A percentile compares a stretch with the other conserved stretches of the same genome.
Conservation (phyloP, 2,797 vertebrate species). For the Lagorchestes hirsutus region DNA sequence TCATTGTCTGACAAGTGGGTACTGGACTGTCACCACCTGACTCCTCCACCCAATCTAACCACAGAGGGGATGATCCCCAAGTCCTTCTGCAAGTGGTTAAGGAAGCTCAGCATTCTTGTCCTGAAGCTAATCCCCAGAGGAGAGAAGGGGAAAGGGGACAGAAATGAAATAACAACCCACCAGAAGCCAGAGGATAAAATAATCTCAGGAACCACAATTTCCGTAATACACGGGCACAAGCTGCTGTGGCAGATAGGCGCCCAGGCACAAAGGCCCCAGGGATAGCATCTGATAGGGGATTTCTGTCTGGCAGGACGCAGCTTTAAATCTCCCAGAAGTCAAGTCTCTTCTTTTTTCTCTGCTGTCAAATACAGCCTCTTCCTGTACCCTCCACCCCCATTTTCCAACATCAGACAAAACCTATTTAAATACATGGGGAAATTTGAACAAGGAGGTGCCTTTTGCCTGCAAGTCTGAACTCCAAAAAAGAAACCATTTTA, state of each 20-base stretch:
- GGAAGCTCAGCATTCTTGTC: fast-evolving
- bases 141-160: background rate
- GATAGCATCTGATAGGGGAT: slow-evolving; percentile 59
- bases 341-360: slow-evolving; percentile 24
- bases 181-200: background rate
- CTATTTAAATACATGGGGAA: slow-evolving; percentile 9
- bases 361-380: slow-evolving; percentile 18
- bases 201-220: slow-evolving; percentile 19
- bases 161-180: slow-evolving; percentile 1
- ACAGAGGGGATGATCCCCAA: background rate
- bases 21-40: background rate
- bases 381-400: background rate
- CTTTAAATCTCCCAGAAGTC: slow-evolving; percentile 56
- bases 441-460: background rate
- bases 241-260: slow-evolving; percentile 67
- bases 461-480: background rate
- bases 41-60: background rate
- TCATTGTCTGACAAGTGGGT: background rate
- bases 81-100: slow-evolving; percentile 29
- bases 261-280: slow-evolving; percentile 69
- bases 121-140: background rate
- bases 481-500: slow-evolving; percentile 14
- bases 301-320: background rate
- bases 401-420: background rate
- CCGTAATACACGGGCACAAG: slow-evolving; percentile 36